phyloP scores from a whole-genome alignment of 2,113 vertebrate species.

The Lepidothrix coronata region DNA sequence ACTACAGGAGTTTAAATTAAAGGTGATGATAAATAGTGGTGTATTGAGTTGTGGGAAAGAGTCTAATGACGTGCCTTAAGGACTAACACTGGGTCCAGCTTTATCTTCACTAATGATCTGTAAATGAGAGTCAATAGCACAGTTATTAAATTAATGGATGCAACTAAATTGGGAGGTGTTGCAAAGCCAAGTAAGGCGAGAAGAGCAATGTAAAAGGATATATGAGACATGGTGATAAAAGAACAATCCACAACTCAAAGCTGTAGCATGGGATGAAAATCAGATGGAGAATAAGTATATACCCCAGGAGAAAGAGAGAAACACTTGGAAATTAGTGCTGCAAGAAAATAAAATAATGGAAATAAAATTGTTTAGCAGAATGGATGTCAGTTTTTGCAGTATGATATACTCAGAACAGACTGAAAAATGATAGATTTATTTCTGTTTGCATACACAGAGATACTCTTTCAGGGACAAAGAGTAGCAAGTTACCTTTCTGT shows the following conservation, averaged over 20 bases:
- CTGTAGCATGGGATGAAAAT: neutral
- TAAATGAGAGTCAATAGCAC: constrained; percentile 44
- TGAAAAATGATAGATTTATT: neutral
- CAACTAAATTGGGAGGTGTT: constrained; percentile 44
- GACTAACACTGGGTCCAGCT: neutral
- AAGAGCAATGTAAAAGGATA: neutral
- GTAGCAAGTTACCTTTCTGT: neutral
- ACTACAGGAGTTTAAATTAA: constrained; percentile 33
- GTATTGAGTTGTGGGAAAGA: neutral
- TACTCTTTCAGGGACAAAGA: neutral
- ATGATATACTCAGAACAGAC: neutral
- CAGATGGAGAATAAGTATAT: neutral
- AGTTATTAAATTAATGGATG: constrained; percentile 53
- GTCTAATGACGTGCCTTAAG: neutral
- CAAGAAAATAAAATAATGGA: neutral
- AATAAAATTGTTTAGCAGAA: neutral
- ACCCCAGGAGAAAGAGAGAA: neutral
- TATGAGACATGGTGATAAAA: neutral
- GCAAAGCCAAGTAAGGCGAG: neutral
- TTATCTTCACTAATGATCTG: constrained; percentile 41
- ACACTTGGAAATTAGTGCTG: neutral
- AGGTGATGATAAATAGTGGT: constrained; percentile 30
- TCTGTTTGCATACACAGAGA: neutral
- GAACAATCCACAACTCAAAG: neutral
- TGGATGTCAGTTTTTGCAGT: neutral